Evolutionary conservation across 2,113 vertebrate genomes (phyloP), one percentile per base, ranked within the genome.

Genomic region (Myotis brandtii): DNA sequence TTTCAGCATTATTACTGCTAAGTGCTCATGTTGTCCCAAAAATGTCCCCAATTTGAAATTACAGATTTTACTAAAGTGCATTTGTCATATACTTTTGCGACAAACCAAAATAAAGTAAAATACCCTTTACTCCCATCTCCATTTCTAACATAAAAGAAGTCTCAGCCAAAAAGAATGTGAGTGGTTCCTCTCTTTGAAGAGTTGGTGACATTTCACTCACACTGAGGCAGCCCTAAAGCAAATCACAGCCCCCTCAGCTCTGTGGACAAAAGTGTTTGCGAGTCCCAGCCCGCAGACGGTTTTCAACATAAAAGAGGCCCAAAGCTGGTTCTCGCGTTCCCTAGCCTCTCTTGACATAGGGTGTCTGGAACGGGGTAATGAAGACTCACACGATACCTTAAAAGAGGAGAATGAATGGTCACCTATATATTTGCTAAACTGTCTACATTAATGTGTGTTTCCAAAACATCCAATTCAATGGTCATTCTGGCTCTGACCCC

Each of bases 291-390:
- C 90, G 82, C 94, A 91, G 96, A 34, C 20, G 93, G 67, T 95
- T 96, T 77, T 77, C 62, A 87, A 81, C n/a, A 84, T 89, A 86
- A 98, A 97, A 84, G 4, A 2, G 90, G 89, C 18, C 9, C 27
- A 64, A 92, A 54, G 34, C 59, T 64, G 13, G 46, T 59, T 91
- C 66, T 86, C 88, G n/a, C 81, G 34, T 37, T 85, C 86, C 80
- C 69, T n/a, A 81, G 76, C 4, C 64, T 85, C 73, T 89, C 27
- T 43, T 5, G 83, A 92, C 86, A 86, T 56, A 96, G 66, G 95
- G 62, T 0, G 6, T 70, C 79, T 86, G 34, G 25, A 23, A 34
- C 69, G 34, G 46, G 70, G 93, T 72, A 89, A 54, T 89, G 85
- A 96, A 95, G 77, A 0, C 0, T 95, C 43, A 79, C 93, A 96